phyloP scores from a whole-genome alignment of 2,113 vertebrate genomes.

The Corythaixoides concolor region DNA sequence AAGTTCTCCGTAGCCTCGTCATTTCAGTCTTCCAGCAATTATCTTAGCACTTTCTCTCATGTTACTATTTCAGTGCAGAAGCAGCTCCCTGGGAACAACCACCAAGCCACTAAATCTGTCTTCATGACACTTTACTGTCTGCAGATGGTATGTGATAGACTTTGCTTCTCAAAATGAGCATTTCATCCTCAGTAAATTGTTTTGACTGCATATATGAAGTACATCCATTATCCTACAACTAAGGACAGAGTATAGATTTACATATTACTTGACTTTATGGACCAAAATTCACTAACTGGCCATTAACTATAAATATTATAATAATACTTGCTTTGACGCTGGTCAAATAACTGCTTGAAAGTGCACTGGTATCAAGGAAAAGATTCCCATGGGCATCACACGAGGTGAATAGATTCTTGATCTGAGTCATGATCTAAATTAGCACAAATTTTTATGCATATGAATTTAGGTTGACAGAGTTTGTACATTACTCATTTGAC shows the following conservation, averaged over 20 bases:
- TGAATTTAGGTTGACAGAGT: not conserved
- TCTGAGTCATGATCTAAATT: not conserved
- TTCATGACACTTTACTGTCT: conserved; percentile 33
- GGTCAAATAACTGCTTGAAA: not conserved
- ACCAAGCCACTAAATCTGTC: conserved; percentile 37
- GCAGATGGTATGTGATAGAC: conserved; percentile 46
- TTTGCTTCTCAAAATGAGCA: conserved; percentile 17
- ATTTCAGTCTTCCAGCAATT: conserved; percentile 34
- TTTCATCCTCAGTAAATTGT: conserved; percentile 14
- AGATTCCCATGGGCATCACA: not conserved
- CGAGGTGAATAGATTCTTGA: not conserved
- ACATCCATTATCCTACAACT: not conserved
- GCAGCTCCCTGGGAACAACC: conserved; percentile 37
- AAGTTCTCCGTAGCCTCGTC: not conserved
- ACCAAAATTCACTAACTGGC: not conserved
- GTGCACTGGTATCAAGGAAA: not conserved
- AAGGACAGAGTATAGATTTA: not conserved
- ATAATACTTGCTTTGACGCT: not conserved
- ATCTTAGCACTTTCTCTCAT: conserved; percentile 27
- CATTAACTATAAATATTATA: not conserved
- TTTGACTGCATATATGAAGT: not conserved
- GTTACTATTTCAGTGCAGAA: conserved; percentile 22
- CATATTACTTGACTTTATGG: not conserved
- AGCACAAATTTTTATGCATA: not conserved
- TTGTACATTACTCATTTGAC: not conserved